Evolutionary conservation across 2,888 invertebrate genomes (phyloP).

Genomic region (Acronicta leporina): DNA sequence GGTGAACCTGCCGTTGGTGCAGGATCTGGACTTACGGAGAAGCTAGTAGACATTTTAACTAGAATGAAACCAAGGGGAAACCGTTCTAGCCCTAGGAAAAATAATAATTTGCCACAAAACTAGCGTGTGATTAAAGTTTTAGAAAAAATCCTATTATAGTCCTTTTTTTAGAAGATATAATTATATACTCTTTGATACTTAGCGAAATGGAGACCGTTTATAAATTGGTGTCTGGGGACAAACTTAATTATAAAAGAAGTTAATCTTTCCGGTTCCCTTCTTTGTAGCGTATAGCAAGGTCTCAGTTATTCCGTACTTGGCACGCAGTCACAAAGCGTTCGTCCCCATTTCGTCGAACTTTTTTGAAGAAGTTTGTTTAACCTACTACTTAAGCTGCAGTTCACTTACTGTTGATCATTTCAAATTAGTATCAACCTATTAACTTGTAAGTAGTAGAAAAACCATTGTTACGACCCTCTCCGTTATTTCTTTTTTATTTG

Average conservation of each 20-base stretch:
- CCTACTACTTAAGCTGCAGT: slow-evolving; percentile 6
- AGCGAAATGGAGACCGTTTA: slow-evolving; percentile 43
- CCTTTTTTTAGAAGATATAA: slow-evolving; percentile 27
- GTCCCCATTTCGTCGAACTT: slow-evolving; percentile 69
- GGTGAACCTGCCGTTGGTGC: too few relatives aligned
- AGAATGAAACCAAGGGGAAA: too few relatives aligned
- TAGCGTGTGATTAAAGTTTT: too few relatives aligned
- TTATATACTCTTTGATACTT: slow-evolving; percentile 33
- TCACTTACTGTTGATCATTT: slow-evolving; percentile 9
- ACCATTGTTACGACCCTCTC: too few relatives aligned
- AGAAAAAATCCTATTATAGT: slow-evolving; percentile 24
- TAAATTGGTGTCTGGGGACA: slow-evolving; percentile 60
- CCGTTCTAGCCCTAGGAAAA: too few relatives aligned
- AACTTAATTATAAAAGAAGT: slow-evolving; percentile 65
- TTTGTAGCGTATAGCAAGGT: slow-evolving; percentile 64
- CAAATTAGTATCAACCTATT: neutral
- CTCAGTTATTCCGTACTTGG: slow-evolving; percentile 68
- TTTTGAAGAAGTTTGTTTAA: slow-evolving; percentile 20
- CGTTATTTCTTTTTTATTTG: too few relatives aligned
- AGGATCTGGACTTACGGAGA: too few relatives aligned
- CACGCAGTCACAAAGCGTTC: slow-evolving; percentile 69
- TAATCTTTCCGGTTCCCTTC: slow-evolving; percentile 59
- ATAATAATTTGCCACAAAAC: too few relatives aligned
- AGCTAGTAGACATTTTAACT: too few relatives aligned
- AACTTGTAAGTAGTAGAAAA: too few relatives aligned